Evolutionary conservation across 2,113 vertebrate species (phyloP), one percentile per base, ranked within the genome.

Genomic region (Aspidoscelis tigris): DNA sequence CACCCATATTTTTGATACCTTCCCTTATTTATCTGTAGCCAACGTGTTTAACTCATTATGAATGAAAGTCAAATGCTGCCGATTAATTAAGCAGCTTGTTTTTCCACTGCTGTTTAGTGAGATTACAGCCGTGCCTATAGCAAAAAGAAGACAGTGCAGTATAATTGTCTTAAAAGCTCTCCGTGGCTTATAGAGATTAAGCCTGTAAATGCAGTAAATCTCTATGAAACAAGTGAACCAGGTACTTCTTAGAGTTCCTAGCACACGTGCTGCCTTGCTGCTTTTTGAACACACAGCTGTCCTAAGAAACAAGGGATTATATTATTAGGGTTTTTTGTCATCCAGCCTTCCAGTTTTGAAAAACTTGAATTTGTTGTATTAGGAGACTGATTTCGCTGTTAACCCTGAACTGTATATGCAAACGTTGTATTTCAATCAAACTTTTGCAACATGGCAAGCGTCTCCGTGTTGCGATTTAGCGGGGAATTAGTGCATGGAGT

Each of bases 161-260:
- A 72, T 89, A 93, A 93, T 91, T 93, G 92, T 92, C 91, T 93
- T 93, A 94, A 93, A 92, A 94, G 92, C 90, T 92, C 92, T 91
- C 90, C 66, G 81, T 76, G 87, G 87, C 90, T 94, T 92, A 90
- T 86, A 2, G 43, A 91, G 90, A 85, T 88, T 91, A 91, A 88
- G 86, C 88, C 84, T 80, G 91, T 88, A 86, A 89, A 80, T 1
- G 39, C 64, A 72, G 88, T 84, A 91, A 91, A 90, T 78, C 89
- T 89, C 87, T 84, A 88, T 74, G 86, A 74, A 86, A 50, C 81
- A 80, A 81, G 82, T 78, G 79, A 83, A 84, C 74, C 83, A 80
- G 85, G 84, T 88, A 86, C 64, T 76, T 69, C 65, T 82, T 53
- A 70, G 78, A 88, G 89, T 82, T 79, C 89, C 81, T 81, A 86